phyloP scores from a whole-genome alignment of 2,113 vertebrate genomes.

The Phainopepla nitens region DNA sequence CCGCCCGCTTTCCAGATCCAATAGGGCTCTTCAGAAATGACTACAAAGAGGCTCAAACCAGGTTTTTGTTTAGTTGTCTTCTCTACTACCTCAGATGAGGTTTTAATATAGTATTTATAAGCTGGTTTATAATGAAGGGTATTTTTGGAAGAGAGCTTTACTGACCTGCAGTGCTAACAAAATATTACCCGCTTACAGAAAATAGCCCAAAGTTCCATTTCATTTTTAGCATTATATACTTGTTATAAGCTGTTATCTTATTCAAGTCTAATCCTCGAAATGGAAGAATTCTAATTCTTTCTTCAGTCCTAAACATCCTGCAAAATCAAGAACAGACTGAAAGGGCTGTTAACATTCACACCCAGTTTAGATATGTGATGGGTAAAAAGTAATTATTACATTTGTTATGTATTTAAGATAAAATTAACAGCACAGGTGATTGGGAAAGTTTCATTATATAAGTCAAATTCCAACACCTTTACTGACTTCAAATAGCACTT shows the following conservation, averaged over 20 bases:
- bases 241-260: not conserved
- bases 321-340: not conserved
- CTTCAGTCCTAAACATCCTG: not conserved
- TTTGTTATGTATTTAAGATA: not conserved
- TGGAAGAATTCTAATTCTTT: not conserved
- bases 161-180: not conserved
- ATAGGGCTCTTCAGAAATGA: not conserved
- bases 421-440: not conserved
- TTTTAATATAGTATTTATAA: not conserved
- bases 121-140: not conserved
- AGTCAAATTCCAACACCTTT: not conserved
- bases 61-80: not conserved
- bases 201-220: not conserved
- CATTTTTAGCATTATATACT: not conserved
- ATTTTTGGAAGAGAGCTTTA: not conserved
- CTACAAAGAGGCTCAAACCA: not conserved
- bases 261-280: not conserved
- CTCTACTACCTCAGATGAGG: not conserved
- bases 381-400: not conserved
- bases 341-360: not conserved
- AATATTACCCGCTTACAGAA: not conserved
- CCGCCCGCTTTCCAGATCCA: not conserved
- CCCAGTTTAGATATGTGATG: not conserved
- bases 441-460: not conserved
- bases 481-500: not conserved